These are phyloP conservation scores for Malacoraja senta DNA, from an alignment of 2,797 vertebrate genomes.

Conservation along the genomic window DNA sequence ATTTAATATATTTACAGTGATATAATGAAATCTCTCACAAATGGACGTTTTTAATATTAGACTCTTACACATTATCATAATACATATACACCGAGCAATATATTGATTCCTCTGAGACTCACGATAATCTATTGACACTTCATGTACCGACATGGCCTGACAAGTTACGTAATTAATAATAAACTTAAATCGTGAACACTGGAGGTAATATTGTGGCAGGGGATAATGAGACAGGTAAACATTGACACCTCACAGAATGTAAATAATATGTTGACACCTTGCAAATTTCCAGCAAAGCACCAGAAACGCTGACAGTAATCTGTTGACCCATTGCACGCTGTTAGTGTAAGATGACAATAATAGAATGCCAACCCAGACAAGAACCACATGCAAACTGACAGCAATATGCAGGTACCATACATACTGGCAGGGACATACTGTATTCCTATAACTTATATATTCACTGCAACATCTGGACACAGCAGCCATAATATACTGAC, in stretches of 20 bases:
- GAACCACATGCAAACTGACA: background rate
- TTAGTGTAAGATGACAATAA: no score
- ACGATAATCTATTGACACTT: background rate
- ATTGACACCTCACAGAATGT: background rate
- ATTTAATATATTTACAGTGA: no score
- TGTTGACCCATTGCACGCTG: no score
- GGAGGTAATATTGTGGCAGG: background rate
- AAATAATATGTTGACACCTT: background rate
- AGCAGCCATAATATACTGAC: background rate
- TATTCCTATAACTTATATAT: no score
- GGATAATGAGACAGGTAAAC: no score
- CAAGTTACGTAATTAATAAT: background rate
- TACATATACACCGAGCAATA: background rate
- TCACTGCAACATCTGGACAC: background rate
- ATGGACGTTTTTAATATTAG: no score
- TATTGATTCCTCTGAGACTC: background rate
- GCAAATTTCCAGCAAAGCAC: background rate
- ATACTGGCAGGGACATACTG: background rate
- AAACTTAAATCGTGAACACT: background rate
- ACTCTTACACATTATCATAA: no score
- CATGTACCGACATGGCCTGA: background rate
- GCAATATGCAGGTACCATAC: background rate
- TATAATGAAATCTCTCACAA: no score
- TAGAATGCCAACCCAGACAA: no score
- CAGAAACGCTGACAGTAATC: background rate